phyloP scores from a whole-genome alignment of 2,113 vertebrate species.

The Dasypus novemcinctus region DNA sequence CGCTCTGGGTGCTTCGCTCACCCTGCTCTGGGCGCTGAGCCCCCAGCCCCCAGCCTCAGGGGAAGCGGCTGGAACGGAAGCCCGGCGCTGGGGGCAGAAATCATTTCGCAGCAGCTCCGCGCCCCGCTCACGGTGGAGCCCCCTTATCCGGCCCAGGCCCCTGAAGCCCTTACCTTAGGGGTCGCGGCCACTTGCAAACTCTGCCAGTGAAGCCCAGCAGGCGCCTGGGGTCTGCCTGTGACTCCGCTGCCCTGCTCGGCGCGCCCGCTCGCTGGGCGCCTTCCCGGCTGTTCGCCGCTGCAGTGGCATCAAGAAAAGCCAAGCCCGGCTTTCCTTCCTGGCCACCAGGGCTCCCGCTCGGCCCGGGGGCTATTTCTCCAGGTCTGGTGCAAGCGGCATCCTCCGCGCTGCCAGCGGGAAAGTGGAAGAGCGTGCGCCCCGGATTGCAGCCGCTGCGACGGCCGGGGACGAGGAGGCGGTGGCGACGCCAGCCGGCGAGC shows the following conservation, averaged over 20 bases:
- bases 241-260: conserved; percentile 32
- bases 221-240: background rate
- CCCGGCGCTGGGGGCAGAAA: background rate
- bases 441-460: conserved; percentile 51
- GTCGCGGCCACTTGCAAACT: conserved; percentile 55
- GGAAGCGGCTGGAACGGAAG: background rate
- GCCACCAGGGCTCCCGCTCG: background rate
- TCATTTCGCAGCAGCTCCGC: background rate
- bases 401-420: conserved; percentile 29
- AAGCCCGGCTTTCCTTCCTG: background rate
- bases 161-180: conserved; percentile 51
- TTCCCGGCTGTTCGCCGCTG: conserved; percentile 40
- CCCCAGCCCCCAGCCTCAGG: background rate
- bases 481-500: conserved; percentile 68
- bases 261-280: conserved; percentile 30
- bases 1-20: background rate
- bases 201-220: background rate
- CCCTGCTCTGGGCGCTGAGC: background rate
- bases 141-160: background rate
- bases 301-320: conserved; percentile 9
- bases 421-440: conserved; percentile 34
- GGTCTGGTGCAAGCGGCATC: background rate
- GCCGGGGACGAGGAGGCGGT: conserved; percentile 2
- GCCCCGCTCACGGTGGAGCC: background rate
- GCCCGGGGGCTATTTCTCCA: background rate